Base-by-base conservation (phyloP, 2,113 vertebrate genomes). In the Labeo rohita region DNA sequence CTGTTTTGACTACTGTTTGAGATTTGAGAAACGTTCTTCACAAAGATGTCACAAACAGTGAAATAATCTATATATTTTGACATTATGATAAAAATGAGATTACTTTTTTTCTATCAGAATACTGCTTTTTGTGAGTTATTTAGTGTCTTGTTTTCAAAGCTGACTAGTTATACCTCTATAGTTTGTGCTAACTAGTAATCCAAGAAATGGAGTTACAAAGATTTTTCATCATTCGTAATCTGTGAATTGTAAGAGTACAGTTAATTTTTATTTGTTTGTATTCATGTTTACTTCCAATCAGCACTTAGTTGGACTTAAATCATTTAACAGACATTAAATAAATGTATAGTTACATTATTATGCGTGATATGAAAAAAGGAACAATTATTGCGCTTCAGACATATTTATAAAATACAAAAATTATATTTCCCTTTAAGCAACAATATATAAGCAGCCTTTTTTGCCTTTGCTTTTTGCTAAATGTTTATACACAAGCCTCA, bases 351-450 rank as follows among this genome's bases (percentile, higher is more conserved):
- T 61, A 80, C 11, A 80, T 39, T 36, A 56, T 39, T 18, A 78
- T 61, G 2, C 39, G 52, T 56, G 50, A 56, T 28, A 28, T 28
- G 28, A 28, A 28, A 28, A 28, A 28, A 28, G 28, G 28, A 77
- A 12, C 5, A 28, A 12, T 39, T 79, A 61, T 13, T 59, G 34
- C 45, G 36, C 2, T 79, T 79, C 23, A 11, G 45, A 23, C 36
- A 80, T 23, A 80, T 80, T 80, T 80, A 61, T 80, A 61, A n/a
- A 78, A 78, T 16, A 77, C 49, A 34, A 2, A 36, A 43, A 21
- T 73, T 5, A 13, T 18, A 75, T 28, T 75, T 47, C 11, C 12
- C 10, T 6, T 54, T 77, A 77, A 78, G 34, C 76, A 59, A 12
- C 4, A 21, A 21, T 21, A 45, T 72, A 21, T 21, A 78, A 56